Percentiles rank a stretch among this genome's conserved stretches.
These are phyloP conservation scores for Lutjanus campechanus DNA, from an alignment of 2,797 vertebrate species.

Conservation along the genomic window DNA sequence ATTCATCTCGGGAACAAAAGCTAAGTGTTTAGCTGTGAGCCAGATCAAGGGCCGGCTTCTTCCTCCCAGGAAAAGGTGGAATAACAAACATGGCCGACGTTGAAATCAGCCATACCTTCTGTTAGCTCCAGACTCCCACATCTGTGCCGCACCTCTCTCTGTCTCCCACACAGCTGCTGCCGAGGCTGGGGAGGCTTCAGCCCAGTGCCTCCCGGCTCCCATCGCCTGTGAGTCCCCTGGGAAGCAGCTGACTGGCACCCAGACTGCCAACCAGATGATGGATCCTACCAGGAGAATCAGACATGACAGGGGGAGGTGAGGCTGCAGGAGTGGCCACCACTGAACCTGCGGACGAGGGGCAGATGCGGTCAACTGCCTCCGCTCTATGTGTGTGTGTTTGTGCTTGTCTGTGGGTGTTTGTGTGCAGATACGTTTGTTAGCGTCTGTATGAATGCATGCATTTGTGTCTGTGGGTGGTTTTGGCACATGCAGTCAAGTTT, in stretches of 20 bases:
- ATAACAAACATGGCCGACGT: conserved; percentile 87
- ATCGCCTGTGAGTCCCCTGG: conserved; percentile 75
- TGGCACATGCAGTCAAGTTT: conserved; percentile 47
- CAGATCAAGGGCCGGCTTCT: conserved; percentile 87
- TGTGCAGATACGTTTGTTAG: conserved; percentile 39
- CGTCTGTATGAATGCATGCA: conserved; percentile 36
- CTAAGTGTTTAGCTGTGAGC: conserved; percentile 86
- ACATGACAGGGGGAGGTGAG: conserved; percentile 81
- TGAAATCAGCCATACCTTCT: conserved; percentile 86
- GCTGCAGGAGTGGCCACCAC: conserved; percentile 72
- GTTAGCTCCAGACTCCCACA: conserved; percentile 86
- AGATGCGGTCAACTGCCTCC: conserved; percentile 77
- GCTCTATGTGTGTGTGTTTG: conserved; percentile 20
- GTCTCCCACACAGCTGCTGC: conserved; percentile 86
- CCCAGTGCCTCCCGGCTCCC: conserved; percentile 75
- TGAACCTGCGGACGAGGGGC: conserved; percentile 81
- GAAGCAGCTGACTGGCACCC: conserved; percentile 86
- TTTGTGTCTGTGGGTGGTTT: conserved; percentile 67
- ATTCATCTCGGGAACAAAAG: conserved; percentile 84
- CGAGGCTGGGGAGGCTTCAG: conserved; percentile 81
- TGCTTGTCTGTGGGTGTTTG: conserved; percentile 20
- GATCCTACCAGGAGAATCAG: conserved; percentile 86
- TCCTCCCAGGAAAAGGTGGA: conserved; percentile 88
- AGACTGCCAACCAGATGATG: conserved; percentile 87
- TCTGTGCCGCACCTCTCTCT: conserved; percentile 85